Evolutionary conservation across 2,113 vertebrate species (phyloP).

Genomic region (Semnornis frantzii): DNA sequence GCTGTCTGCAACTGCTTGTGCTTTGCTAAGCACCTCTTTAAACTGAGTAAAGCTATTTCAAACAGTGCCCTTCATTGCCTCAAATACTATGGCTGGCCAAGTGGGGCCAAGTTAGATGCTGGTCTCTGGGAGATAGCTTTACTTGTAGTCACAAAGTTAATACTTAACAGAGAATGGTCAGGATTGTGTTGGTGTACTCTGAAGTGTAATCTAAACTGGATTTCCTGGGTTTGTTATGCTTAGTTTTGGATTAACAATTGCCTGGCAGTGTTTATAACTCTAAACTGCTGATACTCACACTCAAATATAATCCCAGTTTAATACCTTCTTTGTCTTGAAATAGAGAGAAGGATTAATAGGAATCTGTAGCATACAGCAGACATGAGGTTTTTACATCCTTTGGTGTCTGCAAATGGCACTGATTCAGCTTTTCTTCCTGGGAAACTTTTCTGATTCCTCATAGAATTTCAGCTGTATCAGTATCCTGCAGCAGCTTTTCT

Average conservation of each 20-base stretch:
- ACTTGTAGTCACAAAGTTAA: conserved; percentile 14
- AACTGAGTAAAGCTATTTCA: background rate
- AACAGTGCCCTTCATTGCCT: background rate
- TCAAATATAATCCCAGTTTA: background rate
- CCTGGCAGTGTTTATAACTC: background rate
- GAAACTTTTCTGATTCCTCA: background rate
- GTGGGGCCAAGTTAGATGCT: background rate
- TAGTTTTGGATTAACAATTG: conserved; percentile 1
- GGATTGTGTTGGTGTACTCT: background rate
- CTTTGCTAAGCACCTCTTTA: background rate
- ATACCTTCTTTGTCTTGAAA: background rate
- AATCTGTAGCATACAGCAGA: background rate
- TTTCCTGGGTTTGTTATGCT: conserved; percentile 26
- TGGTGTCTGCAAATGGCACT: background rate
- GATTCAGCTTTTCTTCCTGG: conserved; percentile 7
- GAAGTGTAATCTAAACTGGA: conserved; percentile 5
- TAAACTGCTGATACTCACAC: conserved; percentile 8
- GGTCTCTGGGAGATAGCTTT: background rate
- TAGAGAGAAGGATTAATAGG: background rate
- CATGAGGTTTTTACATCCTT: background rate
- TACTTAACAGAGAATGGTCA: background rate
- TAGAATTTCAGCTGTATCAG: background rate
- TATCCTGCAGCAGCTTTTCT: background rate
- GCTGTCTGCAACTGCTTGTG: background rate
- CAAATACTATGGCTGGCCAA: background rate